These are phyloP conservation scores for Conus canariensis DNA, from an alignment of 2,888 invertebrate genomes.

Conservation along the genomic window DNA sequence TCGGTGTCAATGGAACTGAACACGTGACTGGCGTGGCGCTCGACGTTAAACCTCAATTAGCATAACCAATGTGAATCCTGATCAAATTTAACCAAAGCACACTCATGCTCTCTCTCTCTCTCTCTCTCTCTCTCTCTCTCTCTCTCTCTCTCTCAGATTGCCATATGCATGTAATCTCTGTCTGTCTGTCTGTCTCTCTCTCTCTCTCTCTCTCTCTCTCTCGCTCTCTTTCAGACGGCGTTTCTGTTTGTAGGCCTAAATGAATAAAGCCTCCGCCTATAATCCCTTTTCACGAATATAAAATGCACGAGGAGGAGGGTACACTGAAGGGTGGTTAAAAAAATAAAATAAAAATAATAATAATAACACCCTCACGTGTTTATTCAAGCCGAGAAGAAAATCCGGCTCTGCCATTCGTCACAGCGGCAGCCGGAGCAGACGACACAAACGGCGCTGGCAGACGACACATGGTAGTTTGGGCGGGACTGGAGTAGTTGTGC, in stretches of 20 bases:
- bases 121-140: background rate
- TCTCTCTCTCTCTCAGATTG: too few species aligned
- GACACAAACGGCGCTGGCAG: background rate
- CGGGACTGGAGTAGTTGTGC: too few species aligned
- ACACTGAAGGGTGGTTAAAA: too few species aligned
- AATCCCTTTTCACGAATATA: too few species aligned
- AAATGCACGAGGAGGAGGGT: too few species aligned
- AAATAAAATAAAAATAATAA: too few species aligned
- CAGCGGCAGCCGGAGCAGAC: background rate
- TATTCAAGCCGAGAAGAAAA: background rate
- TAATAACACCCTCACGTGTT: too few species aligned
- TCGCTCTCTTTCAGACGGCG: background rate
- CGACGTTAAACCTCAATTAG: too few species aligned
- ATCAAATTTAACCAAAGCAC: too few species aligned
- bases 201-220: constrained; percentile 17
- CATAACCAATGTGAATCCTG: too few species aligned
- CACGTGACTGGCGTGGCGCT: too few species aligned
- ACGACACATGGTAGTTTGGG: background rate
- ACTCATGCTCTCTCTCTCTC: constrained; percentile 16
- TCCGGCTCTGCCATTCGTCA: constrained; percentile 17
- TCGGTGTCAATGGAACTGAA: too few species aligned
- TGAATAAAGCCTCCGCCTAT: background rate
- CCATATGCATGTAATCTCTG: background rate
- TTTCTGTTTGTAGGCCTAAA: background rate
- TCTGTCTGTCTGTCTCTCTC: background rate